These are phyloP conservation scores for Burhinus bistriatus DNA, from an alignment of 2,113 vertebrate genomes.

Conservation along the genomic window DNA sequence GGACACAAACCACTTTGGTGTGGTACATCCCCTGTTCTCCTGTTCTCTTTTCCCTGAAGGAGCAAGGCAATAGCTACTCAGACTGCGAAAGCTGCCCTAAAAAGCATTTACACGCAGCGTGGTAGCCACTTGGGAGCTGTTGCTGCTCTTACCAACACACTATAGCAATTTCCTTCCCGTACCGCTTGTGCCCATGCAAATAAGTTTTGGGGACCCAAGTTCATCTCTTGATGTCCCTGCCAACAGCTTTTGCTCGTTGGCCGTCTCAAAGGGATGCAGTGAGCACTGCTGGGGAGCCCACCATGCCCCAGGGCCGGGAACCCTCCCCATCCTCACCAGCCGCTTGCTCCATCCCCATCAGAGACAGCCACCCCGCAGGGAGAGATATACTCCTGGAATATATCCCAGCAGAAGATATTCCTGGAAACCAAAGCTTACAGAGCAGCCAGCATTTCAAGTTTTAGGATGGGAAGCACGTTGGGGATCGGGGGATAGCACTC, in stretches of 20 bases:
- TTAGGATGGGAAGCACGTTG: neutral
- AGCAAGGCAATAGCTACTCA: neutral
- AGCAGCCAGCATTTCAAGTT: neutral
- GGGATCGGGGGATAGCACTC: neutral
- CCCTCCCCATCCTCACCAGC: neutral
- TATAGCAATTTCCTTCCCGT: neutral
- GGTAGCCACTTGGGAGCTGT: neutral
- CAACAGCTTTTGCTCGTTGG: neutral
- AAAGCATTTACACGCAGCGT: fast-evolving
- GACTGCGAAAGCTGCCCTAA: neutral
- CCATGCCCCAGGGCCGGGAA: neutral
- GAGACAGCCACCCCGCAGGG: neutral
- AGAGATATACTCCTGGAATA: neutral
- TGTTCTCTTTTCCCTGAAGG: neutral
- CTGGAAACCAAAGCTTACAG: neutral
- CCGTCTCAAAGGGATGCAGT: neutral
- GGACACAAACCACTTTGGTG: neutral
- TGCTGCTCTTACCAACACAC: neutral
- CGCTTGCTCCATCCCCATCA: neutral
- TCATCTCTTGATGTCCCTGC: neutral
- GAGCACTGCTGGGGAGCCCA: neutral
- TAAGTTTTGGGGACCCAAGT: neutral
- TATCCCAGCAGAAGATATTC: neutral
- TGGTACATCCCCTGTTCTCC: neutral
- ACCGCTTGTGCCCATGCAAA: fast-evolving